A percentile compares a stretch with the other conserved stretches of the same genome.
phyloP scores from a whole-genome alignment of 2,888 invertebrate genomes.

The Sceliomorpha sp. region DNA sequence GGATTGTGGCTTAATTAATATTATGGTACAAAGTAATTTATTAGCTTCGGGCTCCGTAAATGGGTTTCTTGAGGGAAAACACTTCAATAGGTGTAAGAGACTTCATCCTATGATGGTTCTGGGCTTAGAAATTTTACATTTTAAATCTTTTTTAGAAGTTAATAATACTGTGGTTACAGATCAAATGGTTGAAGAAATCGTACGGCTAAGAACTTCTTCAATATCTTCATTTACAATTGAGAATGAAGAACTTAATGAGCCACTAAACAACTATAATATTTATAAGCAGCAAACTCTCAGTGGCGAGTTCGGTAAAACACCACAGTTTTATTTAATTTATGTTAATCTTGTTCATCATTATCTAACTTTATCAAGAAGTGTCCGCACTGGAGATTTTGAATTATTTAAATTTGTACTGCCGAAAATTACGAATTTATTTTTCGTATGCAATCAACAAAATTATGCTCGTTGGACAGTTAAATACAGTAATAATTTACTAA shows the following conservation, averaged over 20 bases:
- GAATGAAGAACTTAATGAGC: no score
- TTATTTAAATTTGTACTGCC: conserved; percentile 50
- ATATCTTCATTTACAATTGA: no score
- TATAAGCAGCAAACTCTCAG: conserved; percentile 31
- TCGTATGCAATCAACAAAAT: conserved; percentile 59
- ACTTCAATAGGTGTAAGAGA: no score
- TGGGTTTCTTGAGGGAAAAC: no score
- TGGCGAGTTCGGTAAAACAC: conserved; percentile 61
- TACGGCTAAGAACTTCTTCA: no score
- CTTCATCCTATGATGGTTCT: no score
- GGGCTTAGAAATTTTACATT: neutral
- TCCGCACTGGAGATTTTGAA: conserved; percentile 59
- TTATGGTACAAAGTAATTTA: no score
- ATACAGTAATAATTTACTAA: conserved; percentile 65
- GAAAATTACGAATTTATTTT: conserved; percentile 57
- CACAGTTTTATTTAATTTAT: conserved; percentile 60
- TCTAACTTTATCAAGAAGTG: conserved; percentile 53
- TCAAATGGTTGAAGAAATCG: neutral
- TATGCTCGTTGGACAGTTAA: conserved; percentile 62
- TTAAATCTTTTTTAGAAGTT: no score
- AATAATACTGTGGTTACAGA: no score
- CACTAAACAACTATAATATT: neutral
- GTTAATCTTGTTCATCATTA: conserved; percentile 53
- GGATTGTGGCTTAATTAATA: no score
- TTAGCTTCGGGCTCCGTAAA: no score